Base-by-base conservation (phyloP, 2,888 invertebrate species). In the Hypercompe scribonia region DNA sequence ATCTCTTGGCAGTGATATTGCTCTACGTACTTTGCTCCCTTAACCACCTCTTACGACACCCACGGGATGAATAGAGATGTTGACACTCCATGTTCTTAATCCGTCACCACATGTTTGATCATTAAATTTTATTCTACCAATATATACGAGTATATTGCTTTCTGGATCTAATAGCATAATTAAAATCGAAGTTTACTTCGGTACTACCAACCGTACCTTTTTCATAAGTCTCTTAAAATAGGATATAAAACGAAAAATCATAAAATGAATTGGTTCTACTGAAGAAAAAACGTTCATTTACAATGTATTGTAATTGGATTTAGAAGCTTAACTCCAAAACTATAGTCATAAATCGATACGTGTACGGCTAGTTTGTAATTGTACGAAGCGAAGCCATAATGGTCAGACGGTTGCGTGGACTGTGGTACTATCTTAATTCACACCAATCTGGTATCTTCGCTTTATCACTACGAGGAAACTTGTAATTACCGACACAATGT, bases 311-410 rank as follows among this genome's bases (percentile, higher is more conserved):
- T 50, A 70, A 67, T 70, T 71, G 33, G 74, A 76, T 72, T 70
- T 68, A 67, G 65, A 71, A 78, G 39, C 75, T 67, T 64, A 83
- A 78, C 74, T 73, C 70, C 65, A 79, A 81, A 80, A 76, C 74
- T 79, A 76, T 71, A 61, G 72, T 75, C 81, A 75, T 77, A 84
- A 88, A 90, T 92, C 91, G 88, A 93, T 92, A 90, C 76, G 33
- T 46, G 54, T 61, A 70, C 63, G 42, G 42, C 83, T 88, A 86
- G 82, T 81, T 84, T 87, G 81, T 90, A 92, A 91, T 89, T 89
- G 90, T 91, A 89, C 90, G 90, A 88, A 88, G 86, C 83, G 93
- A 92, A 93, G 93, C 92, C 93, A 90, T 93, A 94, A 90, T 90
- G 89, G 90, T 86, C 86, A 87, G 86, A 78, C 86, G 76, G 85